Conservation (phyloP, 2,797 vertebrate species). For the Neosalanx taihuensis region DNA sequence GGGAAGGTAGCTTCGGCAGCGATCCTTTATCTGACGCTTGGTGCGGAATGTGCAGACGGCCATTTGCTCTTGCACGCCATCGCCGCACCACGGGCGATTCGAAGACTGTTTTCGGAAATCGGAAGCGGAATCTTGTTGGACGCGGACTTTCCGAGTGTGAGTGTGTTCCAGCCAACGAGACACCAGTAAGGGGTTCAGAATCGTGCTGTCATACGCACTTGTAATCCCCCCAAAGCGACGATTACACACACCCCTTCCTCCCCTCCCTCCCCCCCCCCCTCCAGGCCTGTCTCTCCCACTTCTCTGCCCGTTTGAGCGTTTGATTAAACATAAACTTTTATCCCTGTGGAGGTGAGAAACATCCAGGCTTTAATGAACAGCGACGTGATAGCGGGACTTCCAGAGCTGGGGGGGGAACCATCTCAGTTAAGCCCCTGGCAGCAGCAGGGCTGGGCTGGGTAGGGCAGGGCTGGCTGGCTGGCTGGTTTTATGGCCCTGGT, state of each 20-base stretch:
- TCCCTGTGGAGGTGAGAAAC: conserved; percentile 32
- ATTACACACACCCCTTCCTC: background rate
- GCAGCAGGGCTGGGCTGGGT: background rate
- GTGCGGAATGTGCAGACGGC: background rate
- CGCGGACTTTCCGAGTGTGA: background rate
- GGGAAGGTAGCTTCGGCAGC: no score
- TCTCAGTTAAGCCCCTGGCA: conserved; percentile 11
- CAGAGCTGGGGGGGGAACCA: background rate
- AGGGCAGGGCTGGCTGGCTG: no score
- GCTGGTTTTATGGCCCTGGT: conserved; percentile 1
- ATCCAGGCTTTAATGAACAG: conserved; percentile 9
- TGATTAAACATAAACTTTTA: conserved; percentile 17
- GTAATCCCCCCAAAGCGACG: background rate
- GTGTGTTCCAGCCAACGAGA: background rate
- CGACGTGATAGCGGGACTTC: conserved; percentile 18
- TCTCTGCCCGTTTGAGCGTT: background rate
- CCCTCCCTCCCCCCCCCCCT: no score
- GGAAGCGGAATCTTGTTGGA: background rate
- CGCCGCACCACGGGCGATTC: background rate
- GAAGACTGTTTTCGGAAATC: background rate
- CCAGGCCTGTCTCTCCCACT: background rate
- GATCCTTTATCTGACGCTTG: no score
- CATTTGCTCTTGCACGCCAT: background rate
- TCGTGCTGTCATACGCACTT: background rate
- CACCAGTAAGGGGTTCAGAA: background rate